Evolutionary conservation across 2,888 invertebrate genomes (phyloP).

Genomic region (Elmis aenea): DNA sequence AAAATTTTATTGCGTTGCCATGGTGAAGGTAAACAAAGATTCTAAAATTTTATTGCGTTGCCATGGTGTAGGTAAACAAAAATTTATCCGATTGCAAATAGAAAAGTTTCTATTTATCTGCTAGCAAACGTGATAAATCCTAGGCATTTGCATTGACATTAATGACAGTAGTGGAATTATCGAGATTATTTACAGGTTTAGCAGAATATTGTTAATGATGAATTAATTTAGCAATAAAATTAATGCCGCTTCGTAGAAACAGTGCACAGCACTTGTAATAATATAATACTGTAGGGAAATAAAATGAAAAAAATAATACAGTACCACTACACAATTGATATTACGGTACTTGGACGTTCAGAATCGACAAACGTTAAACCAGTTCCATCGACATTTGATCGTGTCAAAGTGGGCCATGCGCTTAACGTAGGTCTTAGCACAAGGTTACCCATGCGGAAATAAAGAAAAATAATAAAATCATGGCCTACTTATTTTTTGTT

Average conservation of each 20-base stretch:
- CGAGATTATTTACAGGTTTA: no score
- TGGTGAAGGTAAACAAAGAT: no score
- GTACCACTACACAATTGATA: slow-evolving; percentile 24
- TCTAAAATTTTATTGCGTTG: no score
- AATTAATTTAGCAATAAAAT: no score
- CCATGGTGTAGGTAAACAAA: no score
- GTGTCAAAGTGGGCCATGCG: slow-evolving; percentile 13
- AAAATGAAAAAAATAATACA: slow-evolving; percentile 19
- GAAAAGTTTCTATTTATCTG: no score
- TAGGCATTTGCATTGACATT: no score
- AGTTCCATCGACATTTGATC: slow-evolving; percentile 16
- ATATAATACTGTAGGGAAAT: slow-evolving; percentile 16
- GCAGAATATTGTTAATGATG: no score
- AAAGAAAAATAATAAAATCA: slow-evolving; percentile 27
- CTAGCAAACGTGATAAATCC: no score
- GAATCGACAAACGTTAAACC: slow-evolving; percentile 20
- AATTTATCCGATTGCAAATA: no score
- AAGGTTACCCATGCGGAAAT: slow-evolving; percentile 31
- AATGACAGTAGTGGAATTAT: no score
- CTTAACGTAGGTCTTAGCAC: slow-evolving; percentile 17
- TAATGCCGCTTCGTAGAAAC: slow-evolving; percentile 10
- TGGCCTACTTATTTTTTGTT: slow-evolving; percentile 21
- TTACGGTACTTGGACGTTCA: slow-evolving; percentile 21
- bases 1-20: no score
- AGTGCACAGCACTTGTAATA: slow-evolving; percentile 10